Percentiles rank a stretch among this genome's conserved stretches.
These are phyloP conservation scores for Sphaerodactylus townsendi DNA, from an alignment of 2,113 vertebrate genomes.

Conservation along the genomic window DNA sequence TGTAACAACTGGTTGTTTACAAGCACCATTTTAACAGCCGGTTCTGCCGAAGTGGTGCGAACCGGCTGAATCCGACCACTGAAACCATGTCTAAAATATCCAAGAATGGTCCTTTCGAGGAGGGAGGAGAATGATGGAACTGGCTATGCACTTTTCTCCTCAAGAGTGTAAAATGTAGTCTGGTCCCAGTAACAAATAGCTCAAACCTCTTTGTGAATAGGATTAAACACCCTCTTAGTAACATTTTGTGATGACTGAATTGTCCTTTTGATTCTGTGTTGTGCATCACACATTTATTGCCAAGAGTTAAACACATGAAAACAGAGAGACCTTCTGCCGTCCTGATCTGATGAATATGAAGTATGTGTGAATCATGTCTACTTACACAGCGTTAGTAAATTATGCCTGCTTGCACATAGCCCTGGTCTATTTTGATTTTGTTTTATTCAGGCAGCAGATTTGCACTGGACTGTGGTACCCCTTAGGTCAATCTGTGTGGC, in stretches of 20 bases:
- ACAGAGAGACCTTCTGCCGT: not conserved
- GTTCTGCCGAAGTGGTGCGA: too few species aligned
- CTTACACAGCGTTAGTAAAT: not conserved
- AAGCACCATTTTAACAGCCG: too few species aligned
- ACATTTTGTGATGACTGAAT: not conserved
- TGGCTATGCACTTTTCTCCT: not conserved
- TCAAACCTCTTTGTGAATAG: not conserved
- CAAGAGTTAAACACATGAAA: not conserved
- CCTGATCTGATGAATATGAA: not conserved
- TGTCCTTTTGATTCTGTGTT: not conserved
- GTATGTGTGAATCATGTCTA: not conserved
- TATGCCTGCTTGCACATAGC: too few species aligned
- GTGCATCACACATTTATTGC: not conserved
- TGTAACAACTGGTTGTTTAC: too few species aligned
- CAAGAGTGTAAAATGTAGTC: conserved; percentile 12
- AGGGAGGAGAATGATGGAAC: fast-evolving
- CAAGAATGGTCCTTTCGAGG: not conserved
- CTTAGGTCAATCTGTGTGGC: not conserved
- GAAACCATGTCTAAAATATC: conserved; percentile 1
- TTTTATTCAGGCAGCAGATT: not conserved
- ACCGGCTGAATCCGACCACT: too few species aligned
- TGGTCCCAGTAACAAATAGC: conserved; percentile 16
- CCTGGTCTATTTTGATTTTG: not conserved
- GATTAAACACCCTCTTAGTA: not conserved
- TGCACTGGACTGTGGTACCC: not conserved